Evolutionary conservation across 2,113 vertebrate genomes (phyloP).

Genomic region (Misgurnus anguillicaudatus): DNA sequence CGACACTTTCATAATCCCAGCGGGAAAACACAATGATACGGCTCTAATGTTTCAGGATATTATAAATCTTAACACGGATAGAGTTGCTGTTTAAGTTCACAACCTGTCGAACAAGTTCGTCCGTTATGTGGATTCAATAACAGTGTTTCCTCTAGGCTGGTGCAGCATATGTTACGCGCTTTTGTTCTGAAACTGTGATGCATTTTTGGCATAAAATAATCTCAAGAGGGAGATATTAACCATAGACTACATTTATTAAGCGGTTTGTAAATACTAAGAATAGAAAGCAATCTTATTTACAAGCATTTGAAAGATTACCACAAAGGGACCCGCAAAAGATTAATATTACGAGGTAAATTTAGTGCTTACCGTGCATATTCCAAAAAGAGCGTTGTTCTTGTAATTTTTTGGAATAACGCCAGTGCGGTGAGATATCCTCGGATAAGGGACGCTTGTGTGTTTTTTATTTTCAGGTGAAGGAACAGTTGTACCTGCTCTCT

Average conservation of each 20-base stretch:
- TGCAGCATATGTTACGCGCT: background rate
- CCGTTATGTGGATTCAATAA: slow-evolving; percentile 21
- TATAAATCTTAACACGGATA: background rate
- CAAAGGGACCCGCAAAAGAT: background rate
- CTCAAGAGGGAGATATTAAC: background rate
- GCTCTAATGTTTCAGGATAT: slow-evolving; percentile 22
- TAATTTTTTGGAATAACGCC: background rate
- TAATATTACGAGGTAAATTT: background rate
- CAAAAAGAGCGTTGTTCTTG: background rate
- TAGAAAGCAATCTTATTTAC: background rate
- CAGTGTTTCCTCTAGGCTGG: background rate
- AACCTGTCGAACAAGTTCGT: slow-evolving; percentile 39
- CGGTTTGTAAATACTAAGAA: background rate
- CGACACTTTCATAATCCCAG: background rate
- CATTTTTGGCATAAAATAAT: background rate
- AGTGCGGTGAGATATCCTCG: background rate
- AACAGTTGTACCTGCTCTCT: slow-evolving; percentile 24
- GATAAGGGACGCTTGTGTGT: background rate
- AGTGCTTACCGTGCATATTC: slow-evolving; percentile 12
- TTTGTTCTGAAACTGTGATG: slow-evolving; percentile 7
- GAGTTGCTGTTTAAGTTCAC: slow-evolving; percentile 27
- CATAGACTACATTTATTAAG: background rate
- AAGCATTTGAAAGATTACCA: slow-evolving; percentile 13
- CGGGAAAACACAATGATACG: slow-evolving; percentile 22
- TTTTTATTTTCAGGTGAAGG: slow-evolving; percentile 22